Base-by-base conservation (phyloP, 1,140 invertebrate genomes). In the Cecropterus lyciades region DNA sequence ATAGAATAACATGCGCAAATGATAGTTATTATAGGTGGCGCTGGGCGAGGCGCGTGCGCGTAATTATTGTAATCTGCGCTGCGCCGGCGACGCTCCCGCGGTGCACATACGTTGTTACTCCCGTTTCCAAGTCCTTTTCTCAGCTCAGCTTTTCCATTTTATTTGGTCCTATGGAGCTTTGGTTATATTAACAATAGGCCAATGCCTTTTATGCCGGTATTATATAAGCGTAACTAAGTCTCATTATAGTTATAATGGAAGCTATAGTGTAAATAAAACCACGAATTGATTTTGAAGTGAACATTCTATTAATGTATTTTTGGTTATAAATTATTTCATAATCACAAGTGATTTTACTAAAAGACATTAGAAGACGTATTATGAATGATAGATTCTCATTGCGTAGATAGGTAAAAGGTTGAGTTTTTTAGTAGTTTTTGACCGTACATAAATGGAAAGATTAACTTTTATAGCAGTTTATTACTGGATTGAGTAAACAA, bases 1-100 rank as follows among this genome's bases (percentile, higher is more conserved):
- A 86, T 84, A 88, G 84, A 87, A 86, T 87, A 87, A 90, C 86
- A 85, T 80, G 82, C 68, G 80, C 77, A 91, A 91, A 91, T 89
- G 75, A 88, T 82, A 89, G 88, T 91, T 80, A 88, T 91, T 91
- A 51, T 51, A 89, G 70, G 69, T 73, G 53, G 60, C 45, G 73
- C 73, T 75, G 77, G 82, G 81, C 72, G 80, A 68, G 76, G 84
- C 82, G 79, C 78, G 80, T 85, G 85, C 74, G 67, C 70, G 79
- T 89, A 87, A 89, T 89, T 84, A 84, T 89, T 87, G 82, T 89
- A 86, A 89, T 89, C 79, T 82, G 72, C 70, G 64, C 60, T 72
- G 83, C 76, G 83, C 76, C 69, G 55, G 72, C 82, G 78, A 73
- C 69, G 72, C 75, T 77, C 79, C 77, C 72, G 73, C 70, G 63